A percentile compares a stretch with the other conserved stretches of the same genome.
These are phyloP conservation scores for Chironomus tentans DNA, from an alignment of 2,888 invertebrate genomes.

Conservation along the genomic window DNA sequence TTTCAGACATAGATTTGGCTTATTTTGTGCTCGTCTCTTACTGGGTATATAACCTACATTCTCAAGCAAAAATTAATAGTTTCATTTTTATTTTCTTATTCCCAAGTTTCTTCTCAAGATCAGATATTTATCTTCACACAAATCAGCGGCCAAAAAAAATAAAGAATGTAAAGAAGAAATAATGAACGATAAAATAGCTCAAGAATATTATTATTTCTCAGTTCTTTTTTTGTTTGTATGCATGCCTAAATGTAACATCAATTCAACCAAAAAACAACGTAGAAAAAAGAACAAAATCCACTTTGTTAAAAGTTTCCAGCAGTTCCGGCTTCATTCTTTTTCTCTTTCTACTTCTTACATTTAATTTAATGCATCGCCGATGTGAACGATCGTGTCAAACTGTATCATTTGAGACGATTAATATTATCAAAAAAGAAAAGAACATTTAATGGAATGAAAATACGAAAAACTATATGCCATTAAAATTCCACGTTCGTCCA, in stretches of 20 bases:
- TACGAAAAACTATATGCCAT: background rate
- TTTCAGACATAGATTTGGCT: background rate
- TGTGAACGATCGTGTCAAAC: conserved; percentile 11
- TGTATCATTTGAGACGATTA: conserved; percentile 22
- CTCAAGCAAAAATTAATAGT: background rate
- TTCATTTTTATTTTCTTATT: background rate
- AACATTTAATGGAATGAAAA: background rate
- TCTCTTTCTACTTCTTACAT: background rate
- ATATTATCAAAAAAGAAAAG: conserved; percentile 10
- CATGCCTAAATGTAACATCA: background rate
- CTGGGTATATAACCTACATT: conserved; percentile 4
- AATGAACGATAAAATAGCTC: background rate
- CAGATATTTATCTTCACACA: background rate
- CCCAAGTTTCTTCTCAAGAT: background rate
- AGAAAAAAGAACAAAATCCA: background rate
- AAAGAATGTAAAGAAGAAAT: background rate
- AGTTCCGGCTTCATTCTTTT: background rate
- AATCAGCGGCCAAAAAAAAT: background rate
- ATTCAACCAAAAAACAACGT: background rate
- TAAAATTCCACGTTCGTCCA: background rate
- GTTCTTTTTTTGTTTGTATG: background rate
- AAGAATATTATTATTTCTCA: background rate
- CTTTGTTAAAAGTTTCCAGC: background rate
- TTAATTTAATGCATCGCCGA: conserved; percentile 3
- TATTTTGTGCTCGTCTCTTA: background rate